Evolutionary conservation across 2,888 invertebrate species (phyloP).

Genomic region (Diaperis boleti): DNA sequence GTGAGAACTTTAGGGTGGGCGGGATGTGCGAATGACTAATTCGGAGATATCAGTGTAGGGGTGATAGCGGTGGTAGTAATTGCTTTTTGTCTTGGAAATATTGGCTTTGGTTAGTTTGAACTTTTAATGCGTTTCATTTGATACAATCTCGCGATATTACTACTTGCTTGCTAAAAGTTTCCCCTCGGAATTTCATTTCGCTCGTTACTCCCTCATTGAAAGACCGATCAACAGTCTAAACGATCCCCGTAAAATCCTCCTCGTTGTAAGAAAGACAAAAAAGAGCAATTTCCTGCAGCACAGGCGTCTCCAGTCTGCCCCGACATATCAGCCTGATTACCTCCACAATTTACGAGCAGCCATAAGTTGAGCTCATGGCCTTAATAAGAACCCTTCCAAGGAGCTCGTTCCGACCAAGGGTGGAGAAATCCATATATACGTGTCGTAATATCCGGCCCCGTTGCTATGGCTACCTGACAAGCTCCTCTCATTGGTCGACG

Average conservation of each 20-base stretch:
- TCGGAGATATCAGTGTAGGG: no score
- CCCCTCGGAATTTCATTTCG: no score
- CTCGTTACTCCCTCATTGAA: no score
- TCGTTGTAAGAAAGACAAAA: constrained; percentile 4
- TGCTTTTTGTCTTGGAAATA: no score
- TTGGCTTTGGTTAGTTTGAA: no score
- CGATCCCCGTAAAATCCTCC: constrained; percentile 4
- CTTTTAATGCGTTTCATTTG: no score
- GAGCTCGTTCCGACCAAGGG: constrained; percentile 25
- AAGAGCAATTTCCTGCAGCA: constrained; percentile 24
- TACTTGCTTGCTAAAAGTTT: no score
- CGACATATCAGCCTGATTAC: constrained; percentile 40
- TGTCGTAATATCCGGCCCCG: constrained; percentile 54
- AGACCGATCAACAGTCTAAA: constrained; percentile 7
- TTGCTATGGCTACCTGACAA: constrained; percentile 60
- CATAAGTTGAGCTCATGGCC: constrained; percentile 50
- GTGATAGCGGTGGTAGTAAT: no score
- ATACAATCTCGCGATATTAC: no score
- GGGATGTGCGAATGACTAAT: constrained; percentile 14
- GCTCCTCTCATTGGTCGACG: constrained; percentile 57
- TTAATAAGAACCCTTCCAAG: constrained; percentile 49
- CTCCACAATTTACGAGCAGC: constrained; percentile 48
- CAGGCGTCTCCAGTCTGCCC: constrained; percentile 35
- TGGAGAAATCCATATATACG: constrained; percentile 33
- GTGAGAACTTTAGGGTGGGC: constrained; percentile 37